Conservation (phyloP, 2,797 vertebrate species). For the Typhlichthys eigenmanni region DNA sequence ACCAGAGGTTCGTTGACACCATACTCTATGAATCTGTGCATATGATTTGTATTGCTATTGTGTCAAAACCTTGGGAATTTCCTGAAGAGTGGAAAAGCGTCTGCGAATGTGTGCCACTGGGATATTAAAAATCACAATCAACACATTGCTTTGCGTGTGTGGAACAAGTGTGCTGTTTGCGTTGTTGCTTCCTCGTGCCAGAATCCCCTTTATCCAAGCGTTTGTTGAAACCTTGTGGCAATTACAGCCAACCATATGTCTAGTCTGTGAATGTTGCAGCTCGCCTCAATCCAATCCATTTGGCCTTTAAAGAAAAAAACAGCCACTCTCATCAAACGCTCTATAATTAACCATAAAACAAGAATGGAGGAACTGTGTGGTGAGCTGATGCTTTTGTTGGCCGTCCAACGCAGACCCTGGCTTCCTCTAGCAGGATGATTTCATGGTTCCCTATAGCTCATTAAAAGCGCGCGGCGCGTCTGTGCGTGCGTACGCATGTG, state of each 20-base stretch:
- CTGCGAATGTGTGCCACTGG: constrained; percentile 24
- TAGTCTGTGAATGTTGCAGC: constrained; percentile 46
- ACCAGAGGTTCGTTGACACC: constrained; percentile 57
- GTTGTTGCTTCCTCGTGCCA: constrained; percentile 26
- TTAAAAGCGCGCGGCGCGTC: constrained; percentile 19
- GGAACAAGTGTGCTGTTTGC: constrained; percentile 35
- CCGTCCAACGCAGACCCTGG: constrained; percentile 41
- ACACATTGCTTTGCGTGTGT: constrained; percentile 43
- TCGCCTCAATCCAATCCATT: constrained; percentile 52
- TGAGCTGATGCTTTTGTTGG: constrained; percentile 51
- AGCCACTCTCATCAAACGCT: constrained; percentile 54
- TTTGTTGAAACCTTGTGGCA: constrained; percentile 48
- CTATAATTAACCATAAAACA: constrained; percentile 69
- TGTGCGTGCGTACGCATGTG: neutral
- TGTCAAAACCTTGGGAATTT: neutral
- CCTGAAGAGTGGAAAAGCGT: constrained; percentile 27
- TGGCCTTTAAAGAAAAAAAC: constrained; percentile 54
- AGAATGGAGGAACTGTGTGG: constrained; percentile 47
- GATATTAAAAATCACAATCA: constrained; percentile 44
- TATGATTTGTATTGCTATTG: constrained; percentile 33
- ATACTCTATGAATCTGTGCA: neutral
- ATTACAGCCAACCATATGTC: constrained; percentile 64
- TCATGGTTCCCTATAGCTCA: constrained; percentile 42
- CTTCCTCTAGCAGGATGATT: constrained; percentile 41
- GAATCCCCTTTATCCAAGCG: constrained; percentile 17